phyloP scores from a whole-genome alignment of 2,113 vertebrate genomes.

The Mungos mungo region DNA sequence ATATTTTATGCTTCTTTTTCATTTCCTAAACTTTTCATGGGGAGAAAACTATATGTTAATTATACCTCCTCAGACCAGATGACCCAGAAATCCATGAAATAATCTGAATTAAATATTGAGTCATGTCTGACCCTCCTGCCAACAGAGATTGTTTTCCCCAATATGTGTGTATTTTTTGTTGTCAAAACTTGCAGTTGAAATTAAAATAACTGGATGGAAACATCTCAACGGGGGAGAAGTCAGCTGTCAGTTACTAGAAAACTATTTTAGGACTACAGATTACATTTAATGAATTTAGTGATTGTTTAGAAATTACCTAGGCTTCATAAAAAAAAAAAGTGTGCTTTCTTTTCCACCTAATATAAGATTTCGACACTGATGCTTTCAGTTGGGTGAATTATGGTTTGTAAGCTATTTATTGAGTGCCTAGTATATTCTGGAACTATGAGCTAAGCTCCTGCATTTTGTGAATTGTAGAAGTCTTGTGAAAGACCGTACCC shows the following conservation, averaged over 20 bases:
- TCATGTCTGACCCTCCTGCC: not conserved
- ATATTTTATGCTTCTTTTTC: slow-evolving; percentile 50
- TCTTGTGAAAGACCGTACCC: not conserved
- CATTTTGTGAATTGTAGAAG: not conserved
- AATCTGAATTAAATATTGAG: slow-evolving; percentile 24
- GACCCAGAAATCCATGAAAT: not conserved
- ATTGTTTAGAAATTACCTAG: not conserved
- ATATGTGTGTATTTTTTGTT: not conserved
- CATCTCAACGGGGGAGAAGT: not conserved
- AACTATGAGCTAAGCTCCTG: too few species aligned
- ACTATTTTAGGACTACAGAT: not conserved
- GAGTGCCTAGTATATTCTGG: not conserved
- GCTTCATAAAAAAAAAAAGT: not conserved
- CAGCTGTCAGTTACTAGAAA: not conserved
- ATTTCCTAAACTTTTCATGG: not conserved
- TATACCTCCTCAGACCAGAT: not conserved
- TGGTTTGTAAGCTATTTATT: not conserved
- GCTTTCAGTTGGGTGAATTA: not conserved
- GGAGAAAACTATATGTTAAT: not conserved
- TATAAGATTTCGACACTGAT: not conserved
- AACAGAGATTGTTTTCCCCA: not conserved
- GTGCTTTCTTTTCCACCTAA: not conserved
- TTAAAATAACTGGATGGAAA: not conserved
- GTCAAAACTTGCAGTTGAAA: not conserved
- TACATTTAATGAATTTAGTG: not conserved